Base-by-base conservation (phyloP, 30 jellyfish, hydroid and myxozoan genomes). In the Pseudorhiza aurosa region DNA sequence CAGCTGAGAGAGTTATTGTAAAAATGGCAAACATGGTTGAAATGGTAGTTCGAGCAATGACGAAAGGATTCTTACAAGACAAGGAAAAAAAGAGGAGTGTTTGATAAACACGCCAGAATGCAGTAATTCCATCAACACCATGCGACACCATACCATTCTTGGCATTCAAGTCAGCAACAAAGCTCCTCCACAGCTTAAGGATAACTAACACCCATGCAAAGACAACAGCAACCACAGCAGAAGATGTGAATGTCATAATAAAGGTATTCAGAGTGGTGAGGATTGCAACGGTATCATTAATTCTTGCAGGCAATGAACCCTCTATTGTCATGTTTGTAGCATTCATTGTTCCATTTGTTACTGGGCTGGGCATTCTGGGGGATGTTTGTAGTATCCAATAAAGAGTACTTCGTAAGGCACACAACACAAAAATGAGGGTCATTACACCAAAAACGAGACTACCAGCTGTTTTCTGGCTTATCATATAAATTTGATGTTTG, bases 101-200 rank as follows among this genome's bases (percentile, higher is more conserved):
- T 40, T 80, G 91, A 26, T 80, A 80, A 6, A 80, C 53, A 14
- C 91, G 77, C 91, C 91, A 80, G 84, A 83, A 80, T 30, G 91
- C 91, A 8, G 26, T 35, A 1, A 80, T 65, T 53, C 91, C 91
- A n/a, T 80, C 91, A 11, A 32, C 22, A 8, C 91, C 84, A 11
- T 29, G 32, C 0, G 77, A 67, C 0, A 80, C 36, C 44, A 65
- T 9, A 49, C 45, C 62, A 45, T 58, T 35, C 50, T 30, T 30
- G 26, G 58, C 29, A 14, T 35, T 35, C 40, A 45, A 4, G 22
- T 32, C 37, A 10, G 64, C 22, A 9, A 12, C n/a, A 37, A 76
- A 42, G 37, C 69, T 15, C 77, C 73, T 12, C 91, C 91, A 80
- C 76, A 51, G 26, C 56, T 55, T 50, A 44, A 62, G 21, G 84